Evolutionary conservation across 2,888 invertebrate genomes (phyloP), one percentile per base, ranked within the genome.

Genomic region (Chaitophorus viminalis): DNA sequence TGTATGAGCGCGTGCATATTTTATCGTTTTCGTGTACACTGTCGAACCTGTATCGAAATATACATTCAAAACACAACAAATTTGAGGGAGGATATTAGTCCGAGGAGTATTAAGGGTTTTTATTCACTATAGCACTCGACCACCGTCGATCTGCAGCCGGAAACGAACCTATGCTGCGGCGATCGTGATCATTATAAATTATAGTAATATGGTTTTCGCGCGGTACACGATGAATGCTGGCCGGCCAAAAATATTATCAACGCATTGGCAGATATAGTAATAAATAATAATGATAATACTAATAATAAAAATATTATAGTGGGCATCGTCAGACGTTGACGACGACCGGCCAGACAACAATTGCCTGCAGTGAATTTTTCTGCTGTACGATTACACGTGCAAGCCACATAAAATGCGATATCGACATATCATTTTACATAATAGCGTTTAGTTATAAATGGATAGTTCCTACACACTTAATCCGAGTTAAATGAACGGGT

Each of bases 291-390:
- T 39, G n/a, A 39, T 39, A 5, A 39, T 39, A 39, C 6, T 8
- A 11, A 8, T 39, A 39, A 39, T 39, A 39, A 46, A 14, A 46
- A 46, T 46, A 46, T 46, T 46, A 46, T 14, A 46, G 46, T 46
- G 46, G 14, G 46, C 46, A 46, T 46, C 46, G 46, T 14, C 46
- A 1, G 46, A 46, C 74, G 36, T 31, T 36, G 33, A 17, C 18
- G 39, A 39, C 39, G 33, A 36, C 70, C 46, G 33, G 33, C 82
- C 82, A 82, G 70, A 82, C 82, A 82, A 82, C 82, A 82, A 72
- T 82, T 82, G 72, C 70, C 31, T 14, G 31, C n/a, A 52, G 79
- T 39, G 60, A 79, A 68, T 65, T 1, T 54, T 65, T n/a, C 36
- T 36, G 25, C 25, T 25, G 25, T 18, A 18, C 18, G 60, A 18